Base-by-base conservation (phyloP, 1,140 invertebrate species). In the Anagrus nilaparvatae region DNA sequence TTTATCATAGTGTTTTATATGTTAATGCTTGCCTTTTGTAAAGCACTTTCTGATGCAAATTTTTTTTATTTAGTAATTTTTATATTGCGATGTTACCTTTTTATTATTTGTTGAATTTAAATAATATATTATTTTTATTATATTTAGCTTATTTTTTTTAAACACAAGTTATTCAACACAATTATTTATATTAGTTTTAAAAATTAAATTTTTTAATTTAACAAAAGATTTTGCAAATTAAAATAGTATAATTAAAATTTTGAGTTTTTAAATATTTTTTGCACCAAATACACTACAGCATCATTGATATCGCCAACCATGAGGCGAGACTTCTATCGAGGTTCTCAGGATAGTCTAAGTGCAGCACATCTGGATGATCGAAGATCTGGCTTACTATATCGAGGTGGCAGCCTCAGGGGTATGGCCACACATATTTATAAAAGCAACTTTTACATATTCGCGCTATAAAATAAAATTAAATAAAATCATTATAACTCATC, bases 251-350 rank as follows among this genome's bases (percentile, higher is more conserved):
- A 47, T 56, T 59, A 59, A 62, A 62, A 58, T 56, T 63, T 54
- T 42, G 54, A 59, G 60, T 52, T 54, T 50, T 52, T 53, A 56
- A 47, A 46, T 43, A 48, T 45, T 46, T 51, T 61, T 59, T 60
- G 62, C 63, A 66, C 62, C 67, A 39, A 60, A 67, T 56, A 63
- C 59, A 62, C 61, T 62, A 60, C 62, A 69, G 65, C 65, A 56
- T 61, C 59, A 62, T 62, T 69, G 65, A 64, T 57, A 20, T 71
- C 71, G 50, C 70, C 74, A 44, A 77, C 79, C 47, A 84, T 85
- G 81, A 78, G 82, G 70, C 77, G 84, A 66, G 84, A 88, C 70
- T 87, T 84, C 76, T 87, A 85, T 70, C 75, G 83, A 69, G 84
- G 84, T 55, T 87, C 84, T 40, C 83, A 87, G 73, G 84, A 88